A percentile compares a stretch with the other conserved stretches of the same genome.
phyloP scores from a whole-genome alignment of 2,888 invertebrate species.

The Mimas tiliae region DNA sequence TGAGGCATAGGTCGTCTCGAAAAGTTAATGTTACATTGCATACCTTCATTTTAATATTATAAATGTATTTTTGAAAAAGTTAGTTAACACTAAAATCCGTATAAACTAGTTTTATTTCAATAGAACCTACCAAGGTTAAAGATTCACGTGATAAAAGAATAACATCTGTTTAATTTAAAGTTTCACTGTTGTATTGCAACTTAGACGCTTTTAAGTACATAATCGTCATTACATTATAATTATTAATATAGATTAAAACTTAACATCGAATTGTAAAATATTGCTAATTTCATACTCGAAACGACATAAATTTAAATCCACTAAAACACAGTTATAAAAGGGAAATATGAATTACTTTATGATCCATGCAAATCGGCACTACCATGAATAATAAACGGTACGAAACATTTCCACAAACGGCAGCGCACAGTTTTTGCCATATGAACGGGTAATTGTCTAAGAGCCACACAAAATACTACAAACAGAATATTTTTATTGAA shows the following conservation, averaged over 20 bases:
- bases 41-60: no score
- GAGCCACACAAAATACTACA: neutral
- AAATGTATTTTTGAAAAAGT: no score
- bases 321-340: constrained; percentile 4
- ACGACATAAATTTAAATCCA: neutral
- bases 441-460: neutral
- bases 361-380: constrained; percentile 16
- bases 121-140: no score
- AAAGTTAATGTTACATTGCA: no score
- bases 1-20: no score
- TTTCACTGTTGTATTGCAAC: no score
- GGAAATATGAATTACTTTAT: constrained; percentile 17
- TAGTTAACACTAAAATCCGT: no score
- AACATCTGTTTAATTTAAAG: no score
- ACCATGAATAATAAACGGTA: constrained; percentile 18
- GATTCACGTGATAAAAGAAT: no score
- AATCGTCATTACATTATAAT: no score
- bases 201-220: no score
- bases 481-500: neutral
- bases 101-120: no score
- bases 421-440: constrained; percentile 12
- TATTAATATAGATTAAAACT: neutral
- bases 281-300: neutral
- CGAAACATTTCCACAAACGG: constrained; percentile 16
- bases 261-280: neutral